A percentile compares a stretch with the other conserved stretches of the same genome.
Evolutionary conservation across 37 sponge, comb jelly and placozoan species (phyloP).

Genomic region (Cliona cf. orientalis): DNA sequence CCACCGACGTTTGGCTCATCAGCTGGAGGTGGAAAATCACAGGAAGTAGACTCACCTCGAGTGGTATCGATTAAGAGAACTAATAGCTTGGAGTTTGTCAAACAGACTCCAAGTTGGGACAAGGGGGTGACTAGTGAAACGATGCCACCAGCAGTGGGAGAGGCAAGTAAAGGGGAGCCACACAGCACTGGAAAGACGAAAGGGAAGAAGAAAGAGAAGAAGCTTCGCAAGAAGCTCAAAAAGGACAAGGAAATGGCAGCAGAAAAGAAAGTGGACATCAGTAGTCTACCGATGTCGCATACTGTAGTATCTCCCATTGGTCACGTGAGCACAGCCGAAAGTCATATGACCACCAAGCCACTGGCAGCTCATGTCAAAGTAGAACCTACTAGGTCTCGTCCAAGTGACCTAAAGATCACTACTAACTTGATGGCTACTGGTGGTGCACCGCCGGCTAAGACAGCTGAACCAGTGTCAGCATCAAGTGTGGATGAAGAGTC

Average conservation of each 20-base stretch:
- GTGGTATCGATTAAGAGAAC: neutral
- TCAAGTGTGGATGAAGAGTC: neutral
- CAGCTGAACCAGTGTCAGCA: neutral
- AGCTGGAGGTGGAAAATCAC: neutral
- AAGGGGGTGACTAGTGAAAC: too few species aligned
- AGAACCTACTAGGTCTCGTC: conserved; percentile 18
- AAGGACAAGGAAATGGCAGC: neutral
- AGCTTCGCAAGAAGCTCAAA: neutral
- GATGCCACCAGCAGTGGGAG: neutral
- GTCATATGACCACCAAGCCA: neutral
- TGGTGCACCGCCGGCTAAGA: neutral
- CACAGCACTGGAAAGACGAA: conserved; percentile 1
- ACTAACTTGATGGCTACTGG: neutral
- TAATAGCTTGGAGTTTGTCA: neutral
- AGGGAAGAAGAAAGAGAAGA: conserved; percentile 15
- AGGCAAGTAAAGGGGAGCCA: neutral
- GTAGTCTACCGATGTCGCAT: too few species aligned
- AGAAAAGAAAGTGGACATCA: neutral
- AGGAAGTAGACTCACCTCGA: neutral
- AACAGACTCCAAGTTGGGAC: too few species aligned
- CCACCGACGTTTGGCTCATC: neutral
- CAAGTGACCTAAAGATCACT: conserved; percentile 2
- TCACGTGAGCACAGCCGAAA: neutral
- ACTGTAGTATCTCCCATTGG: neutral
- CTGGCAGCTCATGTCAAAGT: neutral